A percentile compares a stretch with the other conserved stretches of the same genome.
These are phyloP conservation scores for Diadegma fenestrale DNA, from an alignment of 2,888 invertebrate genomes.

Conservation along the genomic window DNA sequence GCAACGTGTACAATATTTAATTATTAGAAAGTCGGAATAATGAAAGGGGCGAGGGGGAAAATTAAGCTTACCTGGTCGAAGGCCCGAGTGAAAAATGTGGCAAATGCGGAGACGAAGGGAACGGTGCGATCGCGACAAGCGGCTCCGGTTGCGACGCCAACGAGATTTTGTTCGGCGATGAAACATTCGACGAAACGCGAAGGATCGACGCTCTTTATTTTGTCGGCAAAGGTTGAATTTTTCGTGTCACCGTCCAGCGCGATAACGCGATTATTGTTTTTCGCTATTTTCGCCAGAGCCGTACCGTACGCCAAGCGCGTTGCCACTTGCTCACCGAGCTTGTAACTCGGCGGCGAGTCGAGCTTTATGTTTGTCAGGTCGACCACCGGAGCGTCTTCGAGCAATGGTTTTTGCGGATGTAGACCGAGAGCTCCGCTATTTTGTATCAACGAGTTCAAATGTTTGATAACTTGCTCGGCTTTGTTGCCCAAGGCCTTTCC, in stretches of 20 bases:
- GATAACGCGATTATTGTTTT: conserved; percentile 91
- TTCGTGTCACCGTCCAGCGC: conserved; percentile 99
- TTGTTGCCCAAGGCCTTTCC: conserved; percentile 97
- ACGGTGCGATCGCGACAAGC: conserved; percentile 97
- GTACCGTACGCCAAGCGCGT: conserved; percentile 98
- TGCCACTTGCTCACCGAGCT: conserved; percentile 91
- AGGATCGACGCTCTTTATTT: conserved; percentile 91
- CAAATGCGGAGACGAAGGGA: conserved; percentile 98
- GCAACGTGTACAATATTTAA: no score
- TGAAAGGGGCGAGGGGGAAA: conserved; percentile 26
- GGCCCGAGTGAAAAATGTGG: conserved; percentile 98
- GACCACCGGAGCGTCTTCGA: conserved; percentile 90
- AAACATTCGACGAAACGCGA: conserved; percentile 97
- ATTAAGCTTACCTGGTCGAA: conserved; percentile 93
- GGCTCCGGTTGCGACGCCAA: conserved; percentile 97
- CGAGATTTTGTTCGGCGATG: conserved; percentile 99
- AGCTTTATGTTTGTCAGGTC: conserved; percentile 91
- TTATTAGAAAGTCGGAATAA: no score
- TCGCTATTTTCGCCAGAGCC: conserved; percentile 93
- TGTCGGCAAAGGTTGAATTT: conserved; percentile 99
- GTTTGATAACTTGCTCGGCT: conserved; percentile 89
- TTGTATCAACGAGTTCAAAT: conserved; percentile 89
- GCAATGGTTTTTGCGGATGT: conserved; percentile 88
- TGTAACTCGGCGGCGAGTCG: conserved; percentile 93
- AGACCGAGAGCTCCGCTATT: conserved; percentile 89